Base-by-base conservation (phyloP, 2,113 vertebrate genomes). In the Strigops habroptila region DNA sequence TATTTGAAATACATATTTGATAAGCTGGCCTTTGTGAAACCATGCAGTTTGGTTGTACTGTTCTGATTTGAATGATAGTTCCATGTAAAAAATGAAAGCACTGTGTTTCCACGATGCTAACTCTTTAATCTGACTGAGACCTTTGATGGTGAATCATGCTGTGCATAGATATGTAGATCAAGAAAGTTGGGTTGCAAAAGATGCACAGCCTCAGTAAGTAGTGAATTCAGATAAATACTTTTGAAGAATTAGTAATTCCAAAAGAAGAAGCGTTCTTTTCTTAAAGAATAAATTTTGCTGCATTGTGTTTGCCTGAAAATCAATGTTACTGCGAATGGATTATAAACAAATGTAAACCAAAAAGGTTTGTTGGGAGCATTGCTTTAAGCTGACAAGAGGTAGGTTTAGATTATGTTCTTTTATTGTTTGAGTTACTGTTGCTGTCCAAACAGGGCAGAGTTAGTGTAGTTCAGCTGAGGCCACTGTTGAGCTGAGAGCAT, bases 41-140 rank as follows among this genome's bases (percentile, higher is more conserved):
- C 0, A 0, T 35, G 25, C 5, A 8, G 3, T 41, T 46, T 8
- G 23, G 9, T 14, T 57, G 35, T 33, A 8, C 53, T 65, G 3
- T 6, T 85, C 39, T 53, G 41, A 31, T 53, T 37, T 43, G 18
- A 39, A 2, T 24, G 18, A 18, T 1, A 11, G 43, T 12, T 12
- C n/a, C 7, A 0, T 12, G 3, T 8, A 5, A 57, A 37, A 76
- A 52, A 27, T 5, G 24, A 46, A 86, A 67, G 16, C 6, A 1
- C 15, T 7, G 27, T 15, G 4, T 60, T 87, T 74, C 28, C 74
- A 9, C 21, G 5, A 35, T 1, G 9, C 37, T 8, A 37, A 0
- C 13, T 62, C 16, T 3, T 21, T 43, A 16, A 12, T 3, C 33
- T 52, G 17, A 2, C 8, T 1, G 31, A 44, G 28, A 64, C 3